Percentiles rank a stretch among this genome's conserved stretches.
Evolutionary conservation across 2,113 vertebrate genomes (phyloP).

Genomic region (Corythornis madagascariensis): DNA sequence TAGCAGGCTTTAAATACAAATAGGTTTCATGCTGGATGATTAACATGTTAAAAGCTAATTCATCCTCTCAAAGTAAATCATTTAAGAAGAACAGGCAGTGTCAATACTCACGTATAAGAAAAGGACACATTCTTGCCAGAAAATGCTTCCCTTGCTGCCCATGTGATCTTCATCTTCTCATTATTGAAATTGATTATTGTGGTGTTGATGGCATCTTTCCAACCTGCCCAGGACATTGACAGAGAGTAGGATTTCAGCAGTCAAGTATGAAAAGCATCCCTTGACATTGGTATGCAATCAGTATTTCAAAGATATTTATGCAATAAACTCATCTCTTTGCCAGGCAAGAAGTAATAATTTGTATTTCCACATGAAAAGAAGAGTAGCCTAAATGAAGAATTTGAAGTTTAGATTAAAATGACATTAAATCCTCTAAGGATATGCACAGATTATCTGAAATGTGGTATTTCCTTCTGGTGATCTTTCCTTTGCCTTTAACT

Average conservation of each 20-base stretch:
- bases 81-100: background rate
- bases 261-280: background rate
- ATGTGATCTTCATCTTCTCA: conserved; percentile 51
- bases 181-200: conserved; percentile 64
- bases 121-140: conserved; percentile 34
- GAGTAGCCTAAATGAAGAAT: background rate
- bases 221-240: background rate
- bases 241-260: background rate
- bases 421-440: background rate
- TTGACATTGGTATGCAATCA: background rate
- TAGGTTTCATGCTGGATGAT: background rate
- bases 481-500: background rate
- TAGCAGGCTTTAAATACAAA: background rate
- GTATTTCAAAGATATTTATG: background rate
- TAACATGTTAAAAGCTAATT: background rate
- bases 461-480: background rate
- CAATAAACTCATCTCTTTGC: background rate
- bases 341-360: background rate
- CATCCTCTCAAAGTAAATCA: background rate
- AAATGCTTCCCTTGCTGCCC: background rate
- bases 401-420: background rate
- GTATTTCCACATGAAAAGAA: background rate
- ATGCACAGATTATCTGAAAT: background rate
- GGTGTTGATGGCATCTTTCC: background rate
- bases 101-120: conserved; percentile 63